These are phyloP conservation scores for Bombyx mori DNA, from an alignment of 1,140 invertebrate genomes.

Conservation along the genomic window ASM3026992v2 NC_085120.1:73501-74000, in stretches of 20 bases:
- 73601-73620: slow-evolving; percentile 40
- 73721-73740: slow-evolving; percentile 1
- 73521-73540: slow-evolving; percentile 30
- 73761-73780: too few species aligned
- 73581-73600: slow-evolving; percentile 75
- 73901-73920: too few species aligned
- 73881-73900: too few species aligned
- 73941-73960: too few species aligned
- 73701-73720: slow-evolving; percentile 7
- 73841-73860: too few species aligned
- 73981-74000: too few species aligned
- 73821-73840: too few species aligned
- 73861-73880: too few species aligned
- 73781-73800: too few species aligned
- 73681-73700: slow-evolving; percentile 6
- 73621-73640: background rate
- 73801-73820: too few species aligned
- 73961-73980: too few species aligned
- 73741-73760: background rate
- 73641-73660: background rate
- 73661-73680: slow-evolving; percentile 19
- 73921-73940: too few species aligned
- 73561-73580: slow-evolving; percentile 72
- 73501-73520: slow-evolving; percentile 30
- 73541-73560: slow-evolving; percentile 72